phyloP scores from a whole-genome alignment of 2,113 vertebrate genomes.

The Pluvialis apricaria region DNA sequence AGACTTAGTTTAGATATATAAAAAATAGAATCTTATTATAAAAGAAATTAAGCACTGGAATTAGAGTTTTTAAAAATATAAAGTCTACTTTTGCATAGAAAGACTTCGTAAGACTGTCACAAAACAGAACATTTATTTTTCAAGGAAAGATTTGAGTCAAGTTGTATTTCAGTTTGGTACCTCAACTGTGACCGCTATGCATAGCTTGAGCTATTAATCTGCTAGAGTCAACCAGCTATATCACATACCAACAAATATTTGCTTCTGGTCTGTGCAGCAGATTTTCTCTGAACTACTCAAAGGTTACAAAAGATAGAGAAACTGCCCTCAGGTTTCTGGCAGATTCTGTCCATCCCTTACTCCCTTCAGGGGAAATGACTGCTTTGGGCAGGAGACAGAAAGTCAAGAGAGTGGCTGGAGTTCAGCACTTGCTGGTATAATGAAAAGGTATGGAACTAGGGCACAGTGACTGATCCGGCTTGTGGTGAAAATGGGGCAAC shows the following conservation, averaged over 20 bases:
- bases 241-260: not conserved
- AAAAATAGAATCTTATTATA: not conserved
- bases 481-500: not conserved
- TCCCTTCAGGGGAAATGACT: not conserved
- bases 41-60: not conserved
- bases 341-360: not conserved
- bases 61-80: not conserved
- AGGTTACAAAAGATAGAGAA: not conserved
- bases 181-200: not conserved
- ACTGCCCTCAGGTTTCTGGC: not conserved
- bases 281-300: not conserved
- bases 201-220: not conserved
- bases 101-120: not conserved
- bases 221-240: not conserved
- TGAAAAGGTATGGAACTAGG: not conserved
- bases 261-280: not conserved
- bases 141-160: not conserved
- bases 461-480: not conserved
- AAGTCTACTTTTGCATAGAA: not conserved
- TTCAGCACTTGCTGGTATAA: not conserved
- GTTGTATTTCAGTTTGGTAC: not conserved
- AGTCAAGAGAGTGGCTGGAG: not conserved
- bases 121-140: not conserved
- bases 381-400: not conserved
- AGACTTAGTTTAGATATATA: not conserved